Evolutionary conservation across 53 echinoderm and acorn worm genomes (phyloP).

Genomic region (Glandiceps talaboti): DNA sequence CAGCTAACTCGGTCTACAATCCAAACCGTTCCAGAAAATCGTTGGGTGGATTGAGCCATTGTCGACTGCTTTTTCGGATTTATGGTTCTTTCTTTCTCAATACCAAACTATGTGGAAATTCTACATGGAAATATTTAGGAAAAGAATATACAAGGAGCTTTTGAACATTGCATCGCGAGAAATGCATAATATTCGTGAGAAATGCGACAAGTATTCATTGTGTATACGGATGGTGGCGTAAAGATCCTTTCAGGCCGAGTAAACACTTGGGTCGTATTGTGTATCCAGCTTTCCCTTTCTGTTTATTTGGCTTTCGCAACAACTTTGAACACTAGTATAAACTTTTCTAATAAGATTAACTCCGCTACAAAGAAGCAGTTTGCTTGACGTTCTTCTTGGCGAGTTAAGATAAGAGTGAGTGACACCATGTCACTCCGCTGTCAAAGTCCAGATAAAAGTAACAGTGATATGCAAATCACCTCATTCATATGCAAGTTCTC

Average conservation of each 20-base stretch:
- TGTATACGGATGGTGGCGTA: not conserved
- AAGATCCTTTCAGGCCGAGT: not conserved
- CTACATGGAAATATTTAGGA: not conserved
- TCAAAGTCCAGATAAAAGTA: not conserved
- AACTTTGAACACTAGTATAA: not conserved
- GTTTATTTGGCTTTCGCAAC: not conserved
- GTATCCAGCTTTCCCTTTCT: not conserved
- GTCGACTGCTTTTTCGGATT: too few species aligned
- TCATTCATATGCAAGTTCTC: too few species aligned
- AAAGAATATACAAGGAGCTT: not conserved
- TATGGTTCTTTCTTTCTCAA: not conserved
- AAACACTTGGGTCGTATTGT: not conserved
- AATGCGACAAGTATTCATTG: not conserved
- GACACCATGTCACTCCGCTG: not conserved
- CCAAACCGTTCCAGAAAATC: not conserved
- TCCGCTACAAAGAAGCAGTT: not conserved
- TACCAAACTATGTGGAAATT: not conserved
- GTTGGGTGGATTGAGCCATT: too few species aligned
- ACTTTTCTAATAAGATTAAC: not conserved
- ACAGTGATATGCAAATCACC: too few species aligned
- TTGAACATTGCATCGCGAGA: not conserved
- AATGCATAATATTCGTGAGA: not conserved
- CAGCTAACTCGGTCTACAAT: not conserved
- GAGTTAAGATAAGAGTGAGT: not conserved
- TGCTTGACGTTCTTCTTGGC: not conserved